Percentiles rank a stretch among this genome's conserved stretches.
These are phyloP conservation scores for Amazonetta brasiliensis DNA, from an alignment of 2,797 vertebrate species.

Conservation along the genomic window DNA sequence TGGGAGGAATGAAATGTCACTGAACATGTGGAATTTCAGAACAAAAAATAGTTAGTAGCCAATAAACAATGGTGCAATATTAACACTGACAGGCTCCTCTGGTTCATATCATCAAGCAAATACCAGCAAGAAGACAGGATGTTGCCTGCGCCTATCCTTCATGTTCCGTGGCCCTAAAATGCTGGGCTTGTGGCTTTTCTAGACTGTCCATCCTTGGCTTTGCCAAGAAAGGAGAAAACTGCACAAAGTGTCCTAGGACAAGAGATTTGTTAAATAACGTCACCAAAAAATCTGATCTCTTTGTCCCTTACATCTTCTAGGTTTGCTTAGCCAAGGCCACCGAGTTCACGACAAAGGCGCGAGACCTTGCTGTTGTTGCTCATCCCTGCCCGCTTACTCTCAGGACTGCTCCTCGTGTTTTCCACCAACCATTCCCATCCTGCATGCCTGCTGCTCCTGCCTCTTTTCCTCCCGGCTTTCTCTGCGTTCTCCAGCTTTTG, in stretches of 20 bases:
- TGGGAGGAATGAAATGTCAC: background rate
- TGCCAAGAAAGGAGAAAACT: background rate
- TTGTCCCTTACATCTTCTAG: background rate
- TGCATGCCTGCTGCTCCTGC: background rate
- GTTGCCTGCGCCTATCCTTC: background rate
- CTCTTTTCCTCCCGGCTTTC: background rate
- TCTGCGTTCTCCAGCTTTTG: conserved; percentile 34
- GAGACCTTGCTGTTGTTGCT: conserved; percentile 7
- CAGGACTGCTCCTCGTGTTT: background rate
- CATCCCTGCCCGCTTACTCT: background rate
- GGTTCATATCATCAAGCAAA: background rate
- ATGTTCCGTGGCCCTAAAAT: background rate
- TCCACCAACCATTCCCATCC: background rate
- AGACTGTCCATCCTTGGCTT: background rate
- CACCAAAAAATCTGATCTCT: background rate
- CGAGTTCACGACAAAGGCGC: background rate
- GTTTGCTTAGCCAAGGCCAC: background rate
- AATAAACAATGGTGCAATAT: background rate
- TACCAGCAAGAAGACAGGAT: background rate
- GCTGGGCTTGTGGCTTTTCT: background rate
- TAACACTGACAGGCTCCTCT: background rate
- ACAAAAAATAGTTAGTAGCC: background rate
- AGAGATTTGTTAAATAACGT: background rate
- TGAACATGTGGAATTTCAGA: conserved; percentile 9
- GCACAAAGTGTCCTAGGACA: background rate